Evolutionary conservation across 2,888 invertebrate genomes (phyloP).

Genomic region (Arrhopalites spinosus): DNA sequence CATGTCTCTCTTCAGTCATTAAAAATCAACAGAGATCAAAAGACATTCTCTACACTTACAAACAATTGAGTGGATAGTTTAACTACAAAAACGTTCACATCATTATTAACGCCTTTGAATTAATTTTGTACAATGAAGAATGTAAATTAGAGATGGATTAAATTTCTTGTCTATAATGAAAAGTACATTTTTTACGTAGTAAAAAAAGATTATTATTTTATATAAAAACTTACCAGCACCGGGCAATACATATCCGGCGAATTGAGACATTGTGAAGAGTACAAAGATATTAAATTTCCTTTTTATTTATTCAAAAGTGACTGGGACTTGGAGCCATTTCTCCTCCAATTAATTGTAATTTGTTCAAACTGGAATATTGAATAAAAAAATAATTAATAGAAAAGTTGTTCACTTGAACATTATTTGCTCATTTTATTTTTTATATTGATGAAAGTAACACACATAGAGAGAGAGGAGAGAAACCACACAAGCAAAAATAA

Average conservation of each 20-base stretch:
- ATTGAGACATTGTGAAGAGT: constrained; percentile 37
- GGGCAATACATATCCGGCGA: constrained; percentile 55
- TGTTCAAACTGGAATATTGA: no score
- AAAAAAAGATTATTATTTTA: neutral
- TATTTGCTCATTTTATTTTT: no score
- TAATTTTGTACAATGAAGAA: neutral
- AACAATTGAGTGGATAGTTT: neutral
- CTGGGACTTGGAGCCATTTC: no score
- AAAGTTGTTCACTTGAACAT: no score
- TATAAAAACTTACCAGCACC: constrained; percentile 34
- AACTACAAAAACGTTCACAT: neutral
- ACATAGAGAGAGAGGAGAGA: no score
- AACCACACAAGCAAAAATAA: no score
- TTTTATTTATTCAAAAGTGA: neutral
- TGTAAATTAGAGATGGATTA: neutral
- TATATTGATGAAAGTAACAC: no score
- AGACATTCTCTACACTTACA: neutral
- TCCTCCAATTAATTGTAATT: no score
- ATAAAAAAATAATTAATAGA: no score
- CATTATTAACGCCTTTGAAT: neutral
- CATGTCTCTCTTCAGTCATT: neutral
- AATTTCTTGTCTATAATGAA: neutral
- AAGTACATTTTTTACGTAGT: neutral
- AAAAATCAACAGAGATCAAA: neutral
- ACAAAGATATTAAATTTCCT: no score